phyloP scores from a whole-genome alignment of 2,888 invertebrate species.

The Agonum fuliginosum region DNA sequence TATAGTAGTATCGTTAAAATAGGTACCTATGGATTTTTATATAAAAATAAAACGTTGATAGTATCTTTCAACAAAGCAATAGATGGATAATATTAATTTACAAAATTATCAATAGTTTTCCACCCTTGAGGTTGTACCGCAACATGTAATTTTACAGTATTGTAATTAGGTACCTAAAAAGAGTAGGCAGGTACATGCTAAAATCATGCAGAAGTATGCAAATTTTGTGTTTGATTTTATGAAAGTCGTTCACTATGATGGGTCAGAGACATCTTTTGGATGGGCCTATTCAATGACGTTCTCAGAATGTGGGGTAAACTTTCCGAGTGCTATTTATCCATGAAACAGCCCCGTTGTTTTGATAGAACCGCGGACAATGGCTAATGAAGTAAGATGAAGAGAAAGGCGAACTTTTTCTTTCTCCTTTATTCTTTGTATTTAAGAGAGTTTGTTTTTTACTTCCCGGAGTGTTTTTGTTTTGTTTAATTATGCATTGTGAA shows the following conservation, averaged over 20 bases:
- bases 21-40: too few relatives aligned
- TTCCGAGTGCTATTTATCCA: conserved; percentile 40
- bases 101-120: too few relatives aligned
- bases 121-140: too few relatives aligned
- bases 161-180: too few relatives aligned
- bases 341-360: conserved; percentile 49
- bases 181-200: too few relatives aligned
- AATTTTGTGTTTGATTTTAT: conserved; percentile 11
- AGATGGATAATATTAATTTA: too few relatives aligned
- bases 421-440: conserved; percentile 21
- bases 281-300: not conserved
- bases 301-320: not conserved
- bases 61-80: too few relatives aligned
- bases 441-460: conserved; percentile 22
- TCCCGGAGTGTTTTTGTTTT: not conserved
- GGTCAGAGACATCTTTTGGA: not conserved
- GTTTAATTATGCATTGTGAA: conserved; percentile 6
- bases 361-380: conserved; percentile 45
- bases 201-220: too few relatives aligned
- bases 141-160: too few relatives aligned
- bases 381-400: conserved; percentile 55
- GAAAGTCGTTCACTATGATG: conserved; percentile 8
- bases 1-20: too few relatives aligned
- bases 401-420: conserved; percentile 16
- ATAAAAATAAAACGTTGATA: too few relatives aligned